Evolutionary conservation across 2,888 invertebrate species (phyloP), one percentile per base, ranked within the genome.

Genomic region (Villa cingulata): DNA sequence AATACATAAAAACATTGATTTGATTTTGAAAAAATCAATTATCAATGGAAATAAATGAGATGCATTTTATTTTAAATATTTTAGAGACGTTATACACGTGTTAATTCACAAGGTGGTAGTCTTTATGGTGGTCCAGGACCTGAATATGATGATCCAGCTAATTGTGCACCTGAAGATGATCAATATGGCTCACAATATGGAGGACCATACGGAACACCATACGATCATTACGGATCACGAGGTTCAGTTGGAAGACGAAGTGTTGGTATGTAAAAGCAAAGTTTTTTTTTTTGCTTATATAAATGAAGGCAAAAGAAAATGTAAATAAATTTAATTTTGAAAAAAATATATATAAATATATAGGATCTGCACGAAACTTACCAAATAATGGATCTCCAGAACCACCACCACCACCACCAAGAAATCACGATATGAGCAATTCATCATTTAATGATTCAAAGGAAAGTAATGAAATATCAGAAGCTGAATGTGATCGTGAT

Each of bases 381-480:
- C 65, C 65, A 46, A 53, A 53, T 68, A 74, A 79, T 56, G 73
- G 78, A 73, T 63, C 83, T 73, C 69, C 78, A 59, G 76, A 76
- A 68, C 78, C 78, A 42, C 78, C 78, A 57, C 78, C 78, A 74
- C 89, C 83, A 56, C 89, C 81, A 59, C 88, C 81, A 63, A 82
- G 81, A 64, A 88, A 88, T 70, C 86, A 87, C 62, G 86, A 86
- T 68, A 76, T 75, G 58, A 82, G 81, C 59, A 83, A 83, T 61
- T 83, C 84, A 58, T 83, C 82, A 48, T 89, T 89, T 72, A 90
- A 91, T 72, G 90, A 90, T 70, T 88, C 88, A 66, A 90, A 90
- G 74, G 89, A 90, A 70, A 89, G 89, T 71, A 90, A 89, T 73
- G 90, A 90, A 72, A 87, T 89, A 71, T 89, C 88, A 64, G 90